A percentile compares a stretch with the other conserved stretches of the same genome.
Evolutionary conservation across 92 coral and sea anemone genomes (phyloP).

Genomic region (Porites lobata): DNA sequence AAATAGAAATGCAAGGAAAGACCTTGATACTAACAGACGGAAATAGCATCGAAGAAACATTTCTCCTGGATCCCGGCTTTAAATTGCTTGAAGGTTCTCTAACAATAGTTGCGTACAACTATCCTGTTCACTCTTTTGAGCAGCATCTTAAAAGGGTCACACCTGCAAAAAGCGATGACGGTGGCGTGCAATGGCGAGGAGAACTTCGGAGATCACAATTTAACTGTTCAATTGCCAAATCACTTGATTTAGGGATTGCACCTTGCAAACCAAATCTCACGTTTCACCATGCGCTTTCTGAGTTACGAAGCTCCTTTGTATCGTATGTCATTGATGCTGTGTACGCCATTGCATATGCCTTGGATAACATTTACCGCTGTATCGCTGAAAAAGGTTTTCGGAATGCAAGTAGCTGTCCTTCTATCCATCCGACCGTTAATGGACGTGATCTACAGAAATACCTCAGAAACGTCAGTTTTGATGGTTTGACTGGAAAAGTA

Average conservation of each 20-base stretch:
- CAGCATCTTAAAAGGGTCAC: slow-evolving; percentile 43
- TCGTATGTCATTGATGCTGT: slow-evolving; percentile 89
- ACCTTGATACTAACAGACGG: slow-evolving; percentile 94
- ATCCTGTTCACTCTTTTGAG: slow-evolving; percentile 52
- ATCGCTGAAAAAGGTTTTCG: not conserved
- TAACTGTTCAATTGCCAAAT: slow-evolving; percentile 34
- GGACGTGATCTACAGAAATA: slow-evolving; percentile 13
- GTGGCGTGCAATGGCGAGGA: slow-evolving; percentile 64
- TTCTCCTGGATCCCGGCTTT: slow-evolving; percentile 34
- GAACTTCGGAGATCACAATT: slow-evolving; percentile 64
- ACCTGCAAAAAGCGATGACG: slow-evolving; percentile 29
- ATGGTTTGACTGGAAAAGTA: slow-evolving; percentile 76
- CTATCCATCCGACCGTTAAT: slow-evolving; percentile 1
- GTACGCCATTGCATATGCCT: slow-evolving; percentile 81
- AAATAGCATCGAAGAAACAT: slow-evolving; percentile 73
- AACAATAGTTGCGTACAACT: slow-evolving; percentile 75
- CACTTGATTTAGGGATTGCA: slow-evolving; percentile 9
- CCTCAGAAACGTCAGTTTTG: slow-evolving; percentile 51
- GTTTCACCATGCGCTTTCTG: slow-evolving; percentile 11
- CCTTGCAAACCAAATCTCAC: not conserved
- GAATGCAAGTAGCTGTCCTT: slow-evolving; percentile 6
- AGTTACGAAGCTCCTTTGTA: slow-evolving; percentile 49
- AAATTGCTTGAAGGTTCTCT: slow-evolving; percentile 55
- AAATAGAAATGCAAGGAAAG: slow-evolving; percentile 48
- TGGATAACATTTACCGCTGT: slow-evolving; percentile 80